Percentiles rank a stretch among this genome's conserved stretches.
phyloP scores from a whole-genome alignment of 37 sponge, comb jelly and placozoan genomes.

The Theonella swinhoei region DNA sequence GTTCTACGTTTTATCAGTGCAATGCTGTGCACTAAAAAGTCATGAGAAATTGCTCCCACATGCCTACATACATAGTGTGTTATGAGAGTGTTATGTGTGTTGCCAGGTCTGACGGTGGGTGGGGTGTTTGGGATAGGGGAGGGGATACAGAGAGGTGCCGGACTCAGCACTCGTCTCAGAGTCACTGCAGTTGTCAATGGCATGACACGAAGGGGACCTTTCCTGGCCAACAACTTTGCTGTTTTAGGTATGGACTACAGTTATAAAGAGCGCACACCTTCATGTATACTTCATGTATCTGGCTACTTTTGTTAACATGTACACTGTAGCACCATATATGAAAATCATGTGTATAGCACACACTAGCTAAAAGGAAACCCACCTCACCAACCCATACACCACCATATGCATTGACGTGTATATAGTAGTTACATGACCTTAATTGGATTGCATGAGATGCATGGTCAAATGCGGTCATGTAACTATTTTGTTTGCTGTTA shows the following conservation, averaged over 20 bases:
- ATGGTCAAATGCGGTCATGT: too few species aligned
- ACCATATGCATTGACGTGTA: too few species aligned
- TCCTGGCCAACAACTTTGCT: slow-evolving; percentile 68
- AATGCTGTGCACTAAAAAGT: background rate
- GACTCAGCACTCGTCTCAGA: slow-evolving; percentile 28
- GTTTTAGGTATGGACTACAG: slow-evolving; percentile 74
- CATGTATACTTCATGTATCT: too few species aligned
- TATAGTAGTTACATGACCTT: too few species aligned
- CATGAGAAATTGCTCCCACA: background rate
- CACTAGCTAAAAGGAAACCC: too few species aligned
- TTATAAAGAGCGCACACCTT: background rate
- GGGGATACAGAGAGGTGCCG: slow-evolving; percentile 52
- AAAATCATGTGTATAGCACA: too few species aligned
- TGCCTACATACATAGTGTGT: background rate
- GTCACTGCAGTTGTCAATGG: slow-evolving; percentile 66
- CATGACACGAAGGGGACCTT: slow-evolving; percentile 75
- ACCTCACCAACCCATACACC: too few species aligned
- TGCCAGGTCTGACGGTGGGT: slow-evolving; percentile 48
- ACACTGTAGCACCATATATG: too few species aligned
- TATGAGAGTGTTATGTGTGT: background rate
- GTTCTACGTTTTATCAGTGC: background rate
- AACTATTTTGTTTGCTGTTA: too few species aligned
- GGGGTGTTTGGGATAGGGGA: slow-evolving; percentile 72
- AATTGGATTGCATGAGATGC: too few species aligned
- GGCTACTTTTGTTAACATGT: too few species aligned